Evolutionary conservation across 2,113 vertebrate genomes (phyloP).

Genomic region (Dromas ardeola): DNA sequence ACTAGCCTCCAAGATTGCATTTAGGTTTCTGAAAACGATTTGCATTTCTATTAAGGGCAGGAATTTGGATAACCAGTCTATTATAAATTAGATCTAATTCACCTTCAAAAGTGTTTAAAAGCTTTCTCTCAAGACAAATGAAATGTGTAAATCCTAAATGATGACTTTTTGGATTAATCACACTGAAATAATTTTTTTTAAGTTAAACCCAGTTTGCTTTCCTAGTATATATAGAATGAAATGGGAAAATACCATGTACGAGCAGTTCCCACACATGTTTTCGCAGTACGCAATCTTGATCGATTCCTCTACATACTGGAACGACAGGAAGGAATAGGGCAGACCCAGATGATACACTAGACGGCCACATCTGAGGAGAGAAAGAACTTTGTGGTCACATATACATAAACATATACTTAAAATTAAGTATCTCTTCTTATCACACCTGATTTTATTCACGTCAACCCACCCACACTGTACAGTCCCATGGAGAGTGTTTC

Average conservation of each 20-base stretch:
- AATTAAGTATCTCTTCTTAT: not conserved
- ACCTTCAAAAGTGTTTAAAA: not conserved
- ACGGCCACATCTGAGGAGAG: constrained; percentile 84
- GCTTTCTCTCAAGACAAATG: not conserved
- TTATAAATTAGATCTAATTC: not conserved
- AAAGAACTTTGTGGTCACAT: not conserved
- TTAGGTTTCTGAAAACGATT: not conserved
- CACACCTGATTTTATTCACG: not conserved
- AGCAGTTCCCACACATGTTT: constrained; percentile 85
- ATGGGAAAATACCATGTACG: constrained; percentile 75
- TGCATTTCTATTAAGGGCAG: not conserved
- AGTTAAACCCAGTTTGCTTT: not conserved
- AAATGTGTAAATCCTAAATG: not conserved
- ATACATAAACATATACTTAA: not conserved
- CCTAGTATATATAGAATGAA: not conserved
- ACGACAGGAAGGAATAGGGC: constrained; percentile 84
- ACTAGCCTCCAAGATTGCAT: not conserved
- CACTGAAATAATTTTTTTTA: not conserved
- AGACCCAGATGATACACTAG: constrained; percentile 86
- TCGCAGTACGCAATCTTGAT: constrained; percentile 88
- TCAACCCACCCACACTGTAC: not conserved
- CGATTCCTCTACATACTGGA: constrained; percentile 82
- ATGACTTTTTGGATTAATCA: not conserved
- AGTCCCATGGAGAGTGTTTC: not conserved
- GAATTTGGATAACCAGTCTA: not conserved